These are phyloP conservation scores for Psophia crepitans DNA, from an alignment of 2,113 vertebrate genomes.

Conservation along the genomic window DNA sequence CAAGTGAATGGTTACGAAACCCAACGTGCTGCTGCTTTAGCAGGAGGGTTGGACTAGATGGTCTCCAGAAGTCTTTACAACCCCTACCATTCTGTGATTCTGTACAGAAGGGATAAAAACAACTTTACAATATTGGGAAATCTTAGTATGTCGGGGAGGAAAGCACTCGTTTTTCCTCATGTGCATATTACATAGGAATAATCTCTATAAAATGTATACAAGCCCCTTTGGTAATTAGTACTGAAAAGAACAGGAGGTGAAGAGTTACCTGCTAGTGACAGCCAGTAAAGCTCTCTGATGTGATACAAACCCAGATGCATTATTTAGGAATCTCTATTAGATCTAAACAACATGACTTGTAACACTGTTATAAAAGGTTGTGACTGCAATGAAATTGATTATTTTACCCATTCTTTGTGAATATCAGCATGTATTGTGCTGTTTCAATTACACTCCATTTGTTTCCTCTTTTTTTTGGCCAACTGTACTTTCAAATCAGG, in stretches of 20 bases:
- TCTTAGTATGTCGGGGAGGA: not conserved
- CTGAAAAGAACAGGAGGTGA: not conserved
- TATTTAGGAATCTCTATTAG: not conserved
- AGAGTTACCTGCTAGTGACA: not conserved
- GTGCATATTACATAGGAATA: not conserved
- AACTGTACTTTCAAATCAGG: not conserved
- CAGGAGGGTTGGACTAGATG: too few relatives aligned
- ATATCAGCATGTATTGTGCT: not conserved
- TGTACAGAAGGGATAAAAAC: not conserved
- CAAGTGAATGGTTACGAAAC: not conserved
- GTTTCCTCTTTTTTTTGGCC: not conserved
- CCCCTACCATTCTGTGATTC: too few relatives aligned
- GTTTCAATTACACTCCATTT: not conserved
- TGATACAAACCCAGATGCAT: not conserved
- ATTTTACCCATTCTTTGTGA: not conserved
- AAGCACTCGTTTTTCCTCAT: not conserved
- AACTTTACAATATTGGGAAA: not conserved
- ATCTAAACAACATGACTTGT: not conserved
- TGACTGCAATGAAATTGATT: not conserved
- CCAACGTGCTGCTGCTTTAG: not conserved
- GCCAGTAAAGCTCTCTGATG: not conserved
- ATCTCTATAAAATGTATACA: not conserved
- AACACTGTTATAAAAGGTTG: not conserved
- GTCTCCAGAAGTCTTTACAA: too few relatives aligned
- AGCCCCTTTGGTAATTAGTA: not conserved